Percentiles rank a stretch among this genome's conserved stretches.
Conservation (phyloP, 2,888 invertebrate genomes). For the Ophion costatus region DNA sequence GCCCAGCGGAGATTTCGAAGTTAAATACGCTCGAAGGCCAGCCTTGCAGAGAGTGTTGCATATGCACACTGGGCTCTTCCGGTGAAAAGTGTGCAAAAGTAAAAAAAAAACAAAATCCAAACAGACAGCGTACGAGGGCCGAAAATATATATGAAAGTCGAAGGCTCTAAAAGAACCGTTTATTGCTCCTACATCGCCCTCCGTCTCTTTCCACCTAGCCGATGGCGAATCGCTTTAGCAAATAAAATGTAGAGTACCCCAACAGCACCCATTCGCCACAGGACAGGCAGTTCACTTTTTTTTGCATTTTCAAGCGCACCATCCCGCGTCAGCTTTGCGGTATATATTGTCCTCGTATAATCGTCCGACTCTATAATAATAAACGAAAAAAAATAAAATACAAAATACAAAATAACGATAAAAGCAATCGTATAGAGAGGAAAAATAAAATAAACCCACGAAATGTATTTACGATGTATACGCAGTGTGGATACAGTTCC, state of each 20-base stretch:
- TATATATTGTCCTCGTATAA: conserved; percentile 1
- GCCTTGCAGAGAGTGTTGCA: conserved; percentile 47
- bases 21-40: conserved; percentile 26
- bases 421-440: background rate
- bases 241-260: conserved; percentile 35
- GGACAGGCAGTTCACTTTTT: conserved; percentile 1
- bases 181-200: conserved; percentile 31
- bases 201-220: conserved; percentile 7
- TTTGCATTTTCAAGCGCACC: background rate
- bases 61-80: conserved; percentile 53
- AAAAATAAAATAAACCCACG: background rate
- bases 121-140: conserved; percentile 16
- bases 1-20: conserved; percentile 45
- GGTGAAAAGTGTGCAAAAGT: conserved; percentile 40
- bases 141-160: conserved; percentile 11
- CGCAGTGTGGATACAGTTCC: background rate
- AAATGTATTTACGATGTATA: conserved; percentile 7
- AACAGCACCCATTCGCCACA: background rate
- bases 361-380: background rate
- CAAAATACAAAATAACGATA: background rate
- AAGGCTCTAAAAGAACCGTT: conserved; percentile 29
- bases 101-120: conserved; percentile 21
- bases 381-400: too few species aligned
- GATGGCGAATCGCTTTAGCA: conserved; percentile 31
- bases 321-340: conserved; percentile 4